These are phyloP conservation scores for Echinometra lucunter DNA, from an alignment of 53 echinoderm and acorn worm genomes.

Conservation along the genomic window DNA sequence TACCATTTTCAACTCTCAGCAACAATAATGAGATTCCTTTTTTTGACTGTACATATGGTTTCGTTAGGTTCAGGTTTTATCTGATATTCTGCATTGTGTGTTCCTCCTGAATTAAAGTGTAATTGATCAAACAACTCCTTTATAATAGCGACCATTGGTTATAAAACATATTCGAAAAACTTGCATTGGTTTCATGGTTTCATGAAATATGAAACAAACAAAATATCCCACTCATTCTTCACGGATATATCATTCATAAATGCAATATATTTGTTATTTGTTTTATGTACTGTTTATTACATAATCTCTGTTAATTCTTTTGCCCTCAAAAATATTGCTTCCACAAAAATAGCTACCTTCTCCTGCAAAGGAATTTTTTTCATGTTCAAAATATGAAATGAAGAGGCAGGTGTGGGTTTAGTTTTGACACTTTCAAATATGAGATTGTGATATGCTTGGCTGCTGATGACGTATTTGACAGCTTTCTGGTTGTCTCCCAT, in stretches of 20 bases:
- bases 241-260: not conserved
- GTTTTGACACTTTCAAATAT: slow-evolving; percentile 5
- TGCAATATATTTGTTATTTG: not conserved
- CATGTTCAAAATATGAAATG: not conserved
- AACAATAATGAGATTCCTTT: not conserved
- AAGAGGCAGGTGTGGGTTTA: not conserved
- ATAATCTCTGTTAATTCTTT: not conserved
- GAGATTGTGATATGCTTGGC: not conserved
- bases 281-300: not conserved
- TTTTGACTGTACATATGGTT: not conserved
- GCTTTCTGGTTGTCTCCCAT: not conserved
- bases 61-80: not conserved
- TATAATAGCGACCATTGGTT: not conserved
- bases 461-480: slow-evolving; percentile 48
- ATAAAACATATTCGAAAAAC: not conserved
- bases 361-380: not conserved
- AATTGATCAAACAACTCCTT: not conserved
- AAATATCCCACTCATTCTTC: not conserved
- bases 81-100: not conserved
- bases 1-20: not conserved
- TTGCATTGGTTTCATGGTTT: not conserved
- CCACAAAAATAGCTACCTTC: not conserved
- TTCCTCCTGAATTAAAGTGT: not conserved
- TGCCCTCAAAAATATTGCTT: not conserved
- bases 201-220: not conserved